phyloP scores from a whole-genome alignment of 1,140 invertebrate genomes.

The Parasteatoda tepidariorum region DNA sequence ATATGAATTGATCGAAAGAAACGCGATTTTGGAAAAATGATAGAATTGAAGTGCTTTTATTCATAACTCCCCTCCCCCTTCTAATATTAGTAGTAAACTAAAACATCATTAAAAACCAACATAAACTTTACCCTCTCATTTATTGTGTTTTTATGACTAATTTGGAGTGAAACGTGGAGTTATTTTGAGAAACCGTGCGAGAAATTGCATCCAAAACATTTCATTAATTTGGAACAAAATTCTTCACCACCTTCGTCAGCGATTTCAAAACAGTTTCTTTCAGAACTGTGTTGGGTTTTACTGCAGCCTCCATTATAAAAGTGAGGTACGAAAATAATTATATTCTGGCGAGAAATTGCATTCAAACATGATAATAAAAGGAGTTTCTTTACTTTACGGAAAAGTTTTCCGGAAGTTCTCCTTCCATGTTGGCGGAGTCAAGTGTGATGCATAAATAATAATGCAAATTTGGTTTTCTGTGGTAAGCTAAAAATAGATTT shows the following conservation, averaged over 20 bases:
- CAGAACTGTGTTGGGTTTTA: constrained; percentile 22
- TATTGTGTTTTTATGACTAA: constrained; percentile 36
- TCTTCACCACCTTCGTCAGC: not conserved
- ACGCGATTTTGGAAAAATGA: no score
- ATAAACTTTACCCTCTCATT: not conserved
- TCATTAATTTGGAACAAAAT: constrained; percentile 22
- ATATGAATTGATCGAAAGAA: no score
- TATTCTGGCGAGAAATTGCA: not conserved
- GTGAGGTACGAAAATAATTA: constrained; percentile 31
- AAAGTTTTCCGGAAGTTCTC: not conserved
- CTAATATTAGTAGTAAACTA: no score
- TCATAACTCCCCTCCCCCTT: no score
- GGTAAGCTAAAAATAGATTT: constrained; percentile 15
- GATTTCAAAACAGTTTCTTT: constrained; percentile 2
- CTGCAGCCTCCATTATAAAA: constrained; percentile 1
- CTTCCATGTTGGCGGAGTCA: not conserved
- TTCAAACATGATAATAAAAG: constrained; percentile 22
- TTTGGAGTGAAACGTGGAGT: constrained; percentile 24
- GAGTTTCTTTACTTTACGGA: not conserved
- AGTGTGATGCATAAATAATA: no score
- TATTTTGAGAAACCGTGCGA: constrained; percentile 4
- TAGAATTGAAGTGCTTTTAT: no score
- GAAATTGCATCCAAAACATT: constrained; percentile 20
- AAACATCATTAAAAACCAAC: not conserved
- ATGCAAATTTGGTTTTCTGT: no score